Evolutionary conservation across 2,888 invertebrate species (phyloP).

Genomic region (Margaritifera margaritifera): DNA sequence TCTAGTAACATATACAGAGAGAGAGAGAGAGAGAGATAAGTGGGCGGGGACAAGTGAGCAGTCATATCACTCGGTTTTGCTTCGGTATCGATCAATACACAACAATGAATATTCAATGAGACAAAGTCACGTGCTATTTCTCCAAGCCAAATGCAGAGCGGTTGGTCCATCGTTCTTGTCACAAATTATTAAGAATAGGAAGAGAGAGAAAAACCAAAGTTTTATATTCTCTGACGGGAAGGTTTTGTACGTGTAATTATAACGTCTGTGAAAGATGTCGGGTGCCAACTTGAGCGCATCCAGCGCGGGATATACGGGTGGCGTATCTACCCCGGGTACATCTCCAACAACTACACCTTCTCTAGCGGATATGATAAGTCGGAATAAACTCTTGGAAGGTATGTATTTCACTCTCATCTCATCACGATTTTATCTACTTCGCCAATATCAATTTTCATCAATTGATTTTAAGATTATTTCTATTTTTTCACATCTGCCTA

Average conservation of each 20-base stretch:
- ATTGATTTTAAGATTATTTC: neutral
- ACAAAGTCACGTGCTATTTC: too few species aligned
- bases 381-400: constrained; percentile 69
- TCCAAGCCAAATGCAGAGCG: too few species aligned
- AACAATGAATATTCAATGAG: too few species aligned
- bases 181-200: constrained; percentile 38
- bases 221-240: constrained; percentile 13
- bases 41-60: too few species aligned
- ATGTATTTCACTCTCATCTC: constrained; percentile 24
- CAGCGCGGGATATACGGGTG: constrained; percentile 33
- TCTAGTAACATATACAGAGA: too few species aligned
- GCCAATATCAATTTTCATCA: neutral
- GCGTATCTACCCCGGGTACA: constrained; percentile 30
- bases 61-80: too few species aligned
- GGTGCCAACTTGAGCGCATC: constrained; percentile 4
- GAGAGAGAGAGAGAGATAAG: too few species aligned
- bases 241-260: constrained; percentile 9
- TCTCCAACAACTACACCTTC: constrained; percentile 49
- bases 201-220: constrained; percentile 23
- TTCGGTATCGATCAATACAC: too few species aligned
- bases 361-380: constrained; percentile 64
- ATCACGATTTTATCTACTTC: neutral
- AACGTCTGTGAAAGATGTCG: constrained; percentile 2
- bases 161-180: constrained; percentile 21
- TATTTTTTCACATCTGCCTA: too few species aligned